These are phyloP conservation scores for Pristionchus arcanus DNA, from an alignment of 2,888 invertebrate genomes.

Conservation along the genomic window DNA sequence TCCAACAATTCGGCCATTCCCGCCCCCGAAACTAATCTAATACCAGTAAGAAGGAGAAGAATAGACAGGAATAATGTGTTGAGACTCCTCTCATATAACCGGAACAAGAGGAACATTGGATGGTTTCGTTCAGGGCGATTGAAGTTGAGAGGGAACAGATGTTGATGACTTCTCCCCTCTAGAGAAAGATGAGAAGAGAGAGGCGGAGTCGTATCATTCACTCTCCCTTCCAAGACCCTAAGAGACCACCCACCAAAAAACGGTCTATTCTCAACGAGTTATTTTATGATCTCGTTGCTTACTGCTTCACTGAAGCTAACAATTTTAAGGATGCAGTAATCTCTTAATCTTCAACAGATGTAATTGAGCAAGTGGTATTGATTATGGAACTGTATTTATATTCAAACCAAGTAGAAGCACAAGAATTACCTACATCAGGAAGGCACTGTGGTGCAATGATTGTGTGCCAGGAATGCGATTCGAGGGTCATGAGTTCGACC, in stretches of 20 bases:
- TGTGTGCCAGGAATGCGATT: too few species aligned
- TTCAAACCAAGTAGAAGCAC: not conserved
- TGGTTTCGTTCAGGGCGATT: not conserved
- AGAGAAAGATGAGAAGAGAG: constrained; percentile 10
- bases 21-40: not conserved
- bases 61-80: not conserved
- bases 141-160: not conserved
- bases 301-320: not conserved
- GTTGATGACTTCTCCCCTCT: not conserved
- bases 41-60: not conserved
- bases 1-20: not conserved
- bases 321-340: not conserved
- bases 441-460: too few species aligned
- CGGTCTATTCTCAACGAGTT: not conserved
- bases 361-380: not conserved
- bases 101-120: not conserved
- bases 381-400: not conserved
- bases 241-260: constrained; percentile 4
- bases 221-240: not conserved
- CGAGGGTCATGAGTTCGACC: too few species aligned
- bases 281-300: not conserved
- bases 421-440: not conserved
- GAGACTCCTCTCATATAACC: not conserved
- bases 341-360: not conserved
- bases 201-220: constrained; percentile 3